Evolutionary conservation across 2,888 invertebrate species (phyloP), one percentile per base, ranked within the genome.

Genomic region (Oscheius sp.): DNA sequence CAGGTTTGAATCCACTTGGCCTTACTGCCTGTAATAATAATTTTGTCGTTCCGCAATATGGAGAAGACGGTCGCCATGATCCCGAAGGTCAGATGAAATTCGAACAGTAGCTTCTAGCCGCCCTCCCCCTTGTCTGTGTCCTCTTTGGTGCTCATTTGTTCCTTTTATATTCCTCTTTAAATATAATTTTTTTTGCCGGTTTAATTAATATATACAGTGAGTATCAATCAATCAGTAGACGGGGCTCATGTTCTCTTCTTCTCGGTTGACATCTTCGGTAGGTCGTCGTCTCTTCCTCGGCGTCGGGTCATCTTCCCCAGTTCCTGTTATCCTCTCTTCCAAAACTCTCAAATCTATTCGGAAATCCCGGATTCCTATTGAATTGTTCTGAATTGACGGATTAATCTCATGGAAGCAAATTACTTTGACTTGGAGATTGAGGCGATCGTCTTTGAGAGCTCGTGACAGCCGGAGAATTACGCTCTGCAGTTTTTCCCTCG

Each of bases 341-440:
- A 79, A 64, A 49, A 79, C 66, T 21, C 74, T 63, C 75, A 78
- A 73, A 35, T 81, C 72, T 21, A 81, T 75, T 12, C 81, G 79
- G 68, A 79, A 81, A 49, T 81, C 81, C 7, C 79, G 79, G 66
- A 76, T 76, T 13, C 81, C 81, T 7, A 81, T 75, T n/a, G 81
- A 76, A 41, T 81, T 81, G 23, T 77, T 76, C 77, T 80, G 58
- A 27, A 35, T 35, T 35, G 5, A 35, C 9, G 35, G 35, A 75
- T 70, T 61, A 18, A 41, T 23, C 18, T 13, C 21, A 49, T 49
- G 3, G 3, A 16, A 49, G 13, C 6, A 49, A 16, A 25, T 7
- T 35, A 74, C 74, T 56, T 71, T 70, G 13, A 74, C 58, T 27
- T 64, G 64, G 7, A 74, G 53, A 41, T 74, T 52, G 41, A 74